Percentiles rank a stretch among this genome's conserved stretches.
phyloP scores from a whole-genome alignment of 2,888 invertebrate species.

The Pilophorus perplexus region DNA sequence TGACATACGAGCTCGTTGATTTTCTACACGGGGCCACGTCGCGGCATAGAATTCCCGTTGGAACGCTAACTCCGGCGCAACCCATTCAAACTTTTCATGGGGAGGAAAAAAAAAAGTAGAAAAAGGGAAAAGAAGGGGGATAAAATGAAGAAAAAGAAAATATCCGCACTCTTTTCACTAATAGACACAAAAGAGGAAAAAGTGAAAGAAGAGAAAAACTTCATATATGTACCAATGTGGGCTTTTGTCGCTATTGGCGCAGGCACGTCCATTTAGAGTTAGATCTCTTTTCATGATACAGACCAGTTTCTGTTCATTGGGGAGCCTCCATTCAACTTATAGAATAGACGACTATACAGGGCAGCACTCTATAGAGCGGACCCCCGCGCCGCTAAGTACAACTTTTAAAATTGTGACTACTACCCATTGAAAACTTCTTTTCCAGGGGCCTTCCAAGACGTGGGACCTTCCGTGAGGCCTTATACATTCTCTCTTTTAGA shows the following conservation, averaged over 20 bases:
- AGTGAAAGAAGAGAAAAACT: constrained; percentile 4
- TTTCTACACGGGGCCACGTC: no score
- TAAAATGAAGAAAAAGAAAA: constrained; percentile 21
- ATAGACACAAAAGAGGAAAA: constrained; percentile 14
- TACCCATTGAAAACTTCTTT: constrained; percentile 16
- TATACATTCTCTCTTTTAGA: no score
- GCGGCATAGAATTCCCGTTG: no score
- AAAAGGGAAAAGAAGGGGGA: background rate
- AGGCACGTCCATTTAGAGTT: constrained; percentile 27
- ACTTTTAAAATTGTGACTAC: constrained; percentile 35
- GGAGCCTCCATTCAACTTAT: constrained; percentile 6
- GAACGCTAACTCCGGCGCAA: no score
- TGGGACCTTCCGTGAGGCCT: background rate
- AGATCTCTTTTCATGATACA: constrained; percentile 32
- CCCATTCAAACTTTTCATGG: constrained; percentile 21
- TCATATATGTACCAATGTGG: constrained; percentile 13
- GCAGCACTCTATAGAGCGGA: constrained; percentile 11
- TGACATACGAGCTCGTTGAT: no score
- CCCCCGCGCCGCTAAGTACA: constrained; percentile 32
- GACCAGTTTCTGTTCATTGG: constrained; percentile 6
- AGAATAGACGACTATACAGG: constrained; percentile 21
- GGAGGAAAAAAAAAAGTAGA: no score
- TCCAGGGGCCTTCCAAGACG: constrained; percentile 19
- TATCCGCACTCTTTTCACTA: constrained; percentile 5
- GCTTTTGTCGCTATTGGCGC: constrained; percentile 35